phyloP scores from a whole-genome alignment of 2,888 invertebrate genomes.

The Apodemia mormo region DNA sequence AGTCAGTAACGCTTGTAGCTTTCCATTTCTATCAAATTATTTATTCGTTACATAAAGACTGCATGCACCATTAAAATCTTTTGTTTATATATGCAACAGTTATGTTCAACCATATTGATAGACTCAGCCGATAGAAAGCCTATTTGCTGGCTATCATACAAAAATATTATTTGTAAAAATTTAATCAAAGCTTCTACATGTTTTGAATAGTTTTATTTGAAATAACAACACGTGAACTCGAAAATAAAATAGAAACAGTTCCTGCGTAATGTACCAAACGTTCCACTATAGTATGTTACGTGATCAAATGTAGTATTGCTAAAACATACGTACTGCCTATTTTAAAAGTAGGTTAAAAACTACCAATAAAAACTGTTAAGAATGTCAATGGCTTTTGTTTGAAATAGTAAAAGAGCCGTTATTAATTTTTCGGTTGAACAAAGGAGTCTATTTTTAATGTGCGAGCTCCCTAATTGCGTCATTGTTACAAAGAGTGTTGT shows the following conservation, averaged over 20 bases:
- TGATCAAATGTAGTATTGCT: not conserved
- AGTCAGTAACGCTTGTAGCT: too few species aligned
- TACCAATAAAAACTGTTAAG: constrained; percentile 38
- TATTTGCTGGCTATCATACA: too few species aligned
- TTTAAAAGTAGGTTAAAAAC: constrained; percentile 32
- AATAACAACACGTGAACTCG: not conserved
- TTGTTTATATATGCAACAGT: too few species aligned
- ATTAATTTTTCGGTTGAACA: constrained; percentile 58
- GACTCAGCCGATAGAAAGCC: too few species aligned
- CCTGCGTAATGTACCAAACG: not conserved
- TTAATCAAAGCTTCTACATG: too few species aligned
- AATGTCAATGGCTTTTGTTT: constrained; percentile 40
- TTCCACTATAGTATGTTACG: not conserved
- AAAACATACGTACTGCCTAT: constrained; percentile 5
- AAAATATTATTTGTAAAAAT: too few species aligned
- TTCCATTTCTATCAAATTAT: too few species aligned
- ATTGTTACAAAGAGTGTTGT: constrained; percentile 60
- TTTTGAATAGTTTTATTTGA: too few species aligned
- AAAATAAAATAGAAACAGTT: not conserved
- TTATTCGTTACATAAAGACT: too few species aligned
- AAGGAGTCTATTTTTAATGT: constrained; percentile 71
- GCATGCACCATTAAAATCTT: too few species aligned
- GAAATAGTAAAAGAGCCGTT: constrained; percentile 38
- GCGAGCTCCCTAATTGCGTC: constrained; percentile 59
- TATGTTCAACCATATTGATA: too few species aligned